phyloP scores from a whole-genome alignment of 2,888 invertebrate genomes.

The Meteorus cinctellus region DNA sequence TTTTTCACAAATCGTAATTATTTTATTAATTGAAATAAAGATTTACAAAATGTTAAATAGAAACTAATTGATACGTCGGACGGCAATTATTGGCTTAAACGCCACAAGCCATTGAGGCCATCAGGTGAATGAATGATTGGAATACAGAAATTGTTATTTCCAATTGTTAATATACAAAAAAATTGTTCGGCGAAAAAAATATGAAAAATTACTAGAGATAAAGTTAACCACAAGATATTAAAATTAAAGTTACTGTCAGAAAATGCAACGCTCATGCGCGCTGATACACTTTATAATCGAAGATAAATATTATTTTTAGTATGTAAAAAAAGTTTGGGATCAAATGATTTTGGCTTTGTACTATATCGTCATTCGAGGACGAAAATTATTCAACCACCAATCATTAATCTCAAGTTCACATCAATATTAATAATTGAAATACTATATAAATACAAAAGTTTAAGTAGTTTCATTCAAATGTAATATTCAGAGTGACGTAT shows the following conservation, averaged over 20 bases:
- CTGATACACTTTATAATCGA: background rate
- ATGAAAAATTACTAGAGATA: background rate
- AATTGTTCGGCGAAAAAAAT: background rate
- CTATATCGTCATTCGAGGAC: conserved; percentile 13
- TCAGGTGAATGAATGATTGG: background rate
- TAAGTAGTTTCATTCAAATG: background rate
- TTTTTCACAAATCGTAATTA: conserved; percentile 24
- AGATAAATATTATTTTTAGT: conserved; percentile 6
- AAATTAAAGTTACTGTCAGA: background rate
- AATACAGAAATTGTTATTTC: background rate
- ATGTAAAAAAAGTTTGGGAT: background rate
- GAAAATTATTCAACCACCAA: background rate
- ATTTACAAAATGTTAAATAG: conserved; percentile 56
- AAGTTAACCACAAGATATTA: background rate
- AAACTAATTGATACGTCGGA: conserved; percentile 51
- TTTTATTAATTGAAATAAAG: conserved; percentile 52
- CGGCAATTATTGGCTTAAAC: conserved; percentile 52
- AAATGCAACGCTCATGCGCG: background rate
- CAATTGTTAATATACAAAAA: background rate
- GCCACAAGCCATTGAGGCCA: conserved; percentile 7
- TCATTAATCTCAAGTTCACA: background rate
- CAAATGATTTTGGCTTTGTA: conserved; percentile 1
- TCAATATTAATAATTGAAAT: conserved; percentile 4
- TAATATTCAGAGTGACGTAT: background rate
- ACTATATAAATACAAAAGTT: conserved; percentile 5